Percentiles rank a stretch among this genome's conserved stretches.
phyloP scores from a whole-genome alignment of 1,140 invertebrate species.

The Micrasema longulum region DNA sequence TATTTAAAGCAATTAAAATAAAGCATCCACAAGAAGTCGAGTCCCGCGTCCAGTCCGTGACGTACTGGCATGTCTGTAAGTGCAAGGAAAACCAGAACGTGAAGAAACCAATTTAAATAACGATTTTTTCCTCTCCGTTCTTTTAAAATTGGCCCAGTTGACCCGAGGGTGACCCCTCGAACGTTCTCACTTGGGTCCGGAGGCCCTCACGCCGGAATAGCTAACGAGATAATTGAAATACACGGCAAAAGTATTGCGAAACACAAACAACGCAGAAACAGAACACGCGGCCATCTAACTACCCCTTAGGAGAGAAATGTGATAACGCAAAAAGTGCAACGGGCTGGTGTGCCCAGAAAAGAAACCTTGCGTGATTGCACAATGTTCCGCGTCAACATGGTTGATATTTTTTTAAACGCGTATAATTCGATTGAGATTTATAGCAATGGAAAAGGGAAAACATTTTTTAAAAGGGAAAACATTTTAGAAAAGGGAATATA shows the following conservation, averaged over 20 bases:
- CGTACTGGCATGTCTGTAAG: no score
- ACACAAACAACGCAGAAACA: conserved; percentile 9
- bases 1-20: not conserved
- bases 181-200: conserved; percentile 32
- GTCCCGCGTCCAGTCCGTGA: not conserved
- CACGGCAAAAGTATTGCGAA: conserved; percentile 26
- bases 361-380: no score
- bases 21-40: not conserved
- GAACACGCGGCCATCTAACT: not conserved
- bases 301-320: not conserved
- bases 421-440: no score
- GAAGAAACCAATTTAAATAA: conserved; percentile 21
- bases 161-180: conserved; percentile 23
- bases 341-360: no score
- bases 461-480: no score
- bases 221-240: conserved; percentile 45
- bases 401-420: no score
- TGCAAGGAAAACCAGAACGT: conserved; percentile 6
- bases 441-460: no score
- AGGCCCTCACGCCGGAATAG: conserved; percentile 33
- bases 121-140: conserved; percentile 24
- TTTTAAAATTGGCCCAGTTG: conserved; percentile 32
- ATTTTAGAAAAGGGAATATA: no score
- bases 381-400: no score
- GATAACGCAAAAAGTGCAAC: no score